Evolutionary conservation across 2,113 vertebrate genomes (phyloP), one percentile per base, ranked within the genome.

Genomic region (Danionella cerebrum): DNA sequence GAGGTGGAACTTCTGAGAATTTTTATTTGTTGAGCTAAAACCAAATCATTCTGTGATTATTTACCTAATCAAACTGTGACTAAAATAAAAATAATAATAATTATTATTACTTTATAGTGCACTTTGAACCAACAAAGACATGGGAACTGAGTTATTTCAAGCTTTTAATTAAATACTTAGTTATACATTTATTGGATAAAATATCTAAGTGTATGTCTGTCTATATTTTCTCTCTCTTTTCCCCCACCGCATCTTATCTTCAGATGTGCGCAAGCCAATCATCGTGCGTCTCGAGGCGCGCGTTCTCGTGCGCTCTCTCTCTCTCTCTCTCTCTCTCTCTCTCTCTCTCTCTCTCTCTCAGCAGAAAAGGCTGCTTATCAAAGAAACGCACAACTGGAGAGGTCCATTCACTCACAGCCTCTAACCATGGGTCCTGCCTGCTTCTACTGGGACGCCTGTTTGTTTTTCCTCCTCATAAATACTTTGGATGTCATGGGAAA

Each of bases 361-460:
- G 85, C 83, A 83, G 78, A 57, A 83, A 79, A 84, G 82, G 82
- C 39, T 82, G 85, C 82, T 83, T 79, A 84, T 80, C 87, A 80
- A 79, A 82, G 77, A 81, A 81, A 64, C 82, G 67, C 84, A 73
- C 81, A 76, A 76, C 81, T 80, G 76, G 73, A 79, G 69, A 79
- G 84, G 79, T 70, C 77, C 85, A 71, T 78, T 77, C 86, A 80
- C 77, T 80, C 86, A 76, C 81, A 80, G 75, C 80, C 70, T 80
- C 65, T 81, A 82, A 87, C 76, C 85, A 94, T 93, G 93, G 87
- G 87, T 81, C 83, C 84, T 84, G 84, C 79, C 79, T 79, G 84
- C 82, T 88, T 87, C 81, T 83, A 80, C 80, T 85, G 89, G 86
- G 82, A 84, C 84, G 84, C 89, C 64, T 91, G 85, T 85, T 82